phyloP scores from a whole-genome alignment of 2,797 vertebrate genomes.

The Octomys mimax region DNA sequence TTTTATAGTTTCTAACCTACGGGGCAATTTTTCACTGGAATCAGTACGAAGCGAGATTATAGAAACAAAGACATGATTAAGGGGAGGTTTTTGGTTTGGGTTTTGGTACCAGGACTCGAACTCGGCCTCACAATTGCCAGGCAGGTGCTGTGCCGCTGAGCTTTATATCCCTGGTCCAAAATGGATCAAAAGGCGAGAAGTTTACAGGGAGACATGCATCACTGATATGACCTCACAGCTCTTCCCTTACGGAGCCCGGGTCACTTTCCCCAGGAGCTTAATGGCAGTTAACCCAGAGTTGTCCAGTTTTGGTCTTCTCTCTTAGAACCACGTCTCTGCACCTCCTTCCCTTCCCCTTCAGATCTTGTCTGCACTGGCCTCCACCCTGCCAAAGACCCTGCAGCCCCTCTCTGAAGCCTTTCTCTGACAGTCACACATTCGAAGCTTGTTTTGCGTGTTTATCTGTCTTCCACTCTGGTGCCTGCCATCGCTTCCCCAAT shows the following conservation, averaged over 20 bases:
- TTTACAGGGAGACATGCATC: background rate
- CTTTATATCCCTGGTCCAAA: no score
- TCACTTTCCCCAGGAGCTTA: background rate
- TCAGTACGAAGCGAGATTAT: background rate
- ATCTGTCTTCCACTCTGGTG: background rate
- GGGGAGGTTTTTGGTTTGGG: no score
- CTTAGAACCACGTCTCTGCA: background rate
- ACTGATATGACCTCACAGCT: background rate
- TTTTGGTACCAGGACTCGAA: no score
- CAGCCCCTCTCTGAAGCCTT: background rate
- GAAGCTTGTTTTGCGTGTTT: background rate
- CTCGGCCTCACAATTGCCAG: no score
- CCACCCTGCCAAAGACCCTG: background rate
- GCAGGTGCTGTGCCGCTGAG: no score
- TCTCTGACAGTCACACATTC: background rate
- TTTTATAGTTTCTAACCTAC: background rate
- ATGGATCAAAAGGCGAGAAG: background rate
- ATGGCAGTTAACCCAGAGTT: background rate
- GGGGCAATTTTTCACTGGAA: background rate
- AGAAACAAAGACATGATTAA: background rate
- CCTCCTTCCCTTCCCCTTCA: background rate
- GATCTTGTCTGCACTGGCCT: background rate
- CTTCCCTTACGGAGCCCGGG: background rate
- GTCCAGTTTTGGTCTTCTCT: background rate
- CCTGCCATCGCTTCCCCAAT: background rate